Percentiles rank a stretch among this genome's conserved stretches.
Conservation (phyloP, 1,140 invertebrate species). For the Lerema accius region DNA sequence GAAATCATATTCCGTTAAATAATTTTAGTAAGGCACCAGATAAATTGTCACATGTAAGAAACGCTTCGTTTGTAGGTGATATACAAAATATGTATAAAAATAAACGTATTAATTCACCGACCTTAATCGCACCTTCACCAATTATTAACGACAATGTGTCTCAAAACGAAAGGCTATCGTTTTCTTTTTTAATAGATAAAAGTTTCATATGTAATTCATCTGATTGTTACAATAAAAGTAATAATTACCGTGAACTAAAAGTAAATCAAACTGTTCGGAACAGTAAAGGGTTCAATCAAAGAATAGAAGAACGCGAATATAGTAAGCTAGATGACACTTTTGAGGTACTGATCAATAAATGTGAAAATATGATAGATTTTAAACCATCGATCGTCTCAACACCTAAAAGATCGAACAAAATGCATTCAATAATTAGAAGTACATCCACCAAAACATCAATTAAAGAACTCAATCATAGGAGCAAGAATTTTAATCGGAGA, state of each 20-base stretch:
- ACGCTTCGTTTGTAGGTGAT: no score
- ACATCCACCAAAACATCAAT: constrained; percentile 4
- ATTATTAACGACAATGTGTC: not conserved
- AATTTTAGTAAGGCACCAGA: not conserved
- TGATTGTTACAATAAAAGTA: not conserved
- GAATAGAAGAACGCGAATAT: not conserved
- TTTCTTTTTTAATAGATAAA: constrained; percentile 17
- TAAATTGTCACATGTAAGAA: not conserved
- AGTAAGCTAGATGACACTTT: not conserved
- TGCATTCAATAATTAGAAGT: not conserved
- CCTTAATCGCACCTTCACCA: no score
- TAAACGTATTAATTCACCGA: no score
- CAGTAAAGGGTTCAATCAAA: not conserved
- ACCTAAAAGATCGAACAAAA: constrained; percentile 37
- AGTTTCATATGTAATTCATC: not conserved
- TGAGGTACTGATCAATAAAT: not conserved
- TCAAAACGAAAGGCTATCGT: not conserved
- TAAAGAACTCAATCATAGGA: constrained; percentile 11
- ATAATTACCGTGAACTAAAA: not conserved
- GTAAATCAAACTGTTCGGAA: not conserved
- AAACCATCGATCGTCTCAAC: constrained; percentile 53
- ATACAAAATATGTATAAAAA: no score
- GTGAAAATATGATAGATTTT: constrained; percentile 39
- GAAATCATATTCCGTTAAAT: not conserved
- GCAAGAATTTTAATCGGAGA: constrained; percentile 1